Conservation (phyloP, 2,888 invertebrate genomes). For the Drepana falcataria region DNA sequence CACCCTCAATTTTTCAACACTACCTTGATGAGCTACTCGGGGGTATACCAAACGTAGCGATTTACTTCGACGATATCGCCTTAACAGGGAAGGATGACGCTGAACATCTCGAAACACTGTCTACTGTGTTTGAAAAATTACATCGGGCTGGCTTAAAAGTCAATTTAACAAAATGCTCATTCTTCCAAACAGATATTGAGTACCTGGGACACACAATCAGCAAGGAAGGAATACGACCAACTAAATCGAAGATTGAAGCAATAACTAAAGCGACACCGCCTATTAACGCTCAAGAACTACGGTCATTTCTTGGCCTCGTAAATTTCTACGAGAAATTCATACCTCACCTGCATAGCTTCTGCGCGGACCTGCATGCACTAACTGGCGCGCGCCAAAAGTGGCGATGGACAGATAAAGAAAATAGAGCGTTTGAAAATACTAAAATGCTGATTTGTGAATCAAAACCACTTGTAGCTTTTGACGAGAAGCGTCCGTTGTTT, state of each 20-base stretch:
- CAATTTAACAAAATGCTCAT: constrained; percentile 5
- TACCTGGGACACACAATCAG: constrained; percentile 8
- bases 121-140: constrained; percentile 4
- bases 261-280: too few relatives aligned
- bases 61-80: constrained; percentile 10
- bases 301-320: too few relatives aligned
- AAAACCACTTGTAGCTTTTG: constrained; percentile 6
- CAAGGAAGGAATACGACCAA: constrained; percentile 7
- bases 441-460: not conserved
- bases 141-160: constrained; percentile 1
- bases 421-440: not conserved
- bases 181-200: constrained; percentile 6
- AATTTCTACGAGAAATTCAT: too few relatives aligned
- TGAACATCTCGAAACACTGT: constrained; percentile 4
- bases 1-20: constrained; percentile 12
- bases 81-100: constrained; percentile 2
- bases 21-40: constrained; percentile 6
- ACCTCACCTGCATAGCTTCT: too few relatives aligned
- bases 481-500: constrained; percentile 2
- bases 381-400: not conserved
- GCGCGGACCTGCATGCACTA: too few relatives aligned
- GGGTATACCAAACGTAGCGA: constrained; percentile 6
- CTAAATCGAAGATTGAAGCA: constrained; percentile 4
- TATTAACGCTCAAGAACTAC: too few relatives aligned
- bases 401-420: constrained; percentile 8